These are phyloP conservation scores for Cheirogaleus major DNA, from an alignment of 2,797 vertebrate species.

Conservation along the genomic window DNA sequence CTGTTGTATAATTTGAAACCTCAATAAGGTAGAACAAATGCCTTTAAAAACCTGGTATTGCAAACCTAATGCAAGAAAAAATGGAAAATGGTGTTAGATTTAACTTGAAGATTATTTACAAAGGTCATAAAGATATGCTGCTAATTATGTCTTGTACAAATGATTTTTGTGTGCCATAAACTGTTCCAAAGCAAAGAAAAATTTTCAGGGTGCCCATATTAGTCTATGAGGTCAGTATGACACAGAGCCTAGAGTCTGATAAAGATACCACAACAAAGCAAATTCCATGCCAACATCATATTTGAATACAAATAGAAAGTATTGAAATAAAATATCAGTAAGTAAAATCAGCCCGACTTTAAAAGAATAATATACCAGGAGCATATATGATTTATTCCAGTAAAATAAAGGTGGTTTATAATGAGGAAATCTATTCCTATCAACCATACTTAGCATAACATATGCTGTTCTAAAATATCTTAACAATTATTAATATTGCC, in stretches of 20 bases:
- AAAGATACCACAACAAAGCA: not conserved
- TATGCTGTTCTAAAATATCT: slow-evolving; percentile 46
- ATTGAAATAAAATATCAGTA: slow-evolving; percentile 33
- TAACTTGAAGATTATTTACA: slow-evolving; percentile 28
- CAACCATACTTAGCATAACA: not conserved
- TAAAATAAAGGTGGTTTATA: slow-evolving; percentile 40
- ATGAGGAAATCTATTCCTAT: not conserved
- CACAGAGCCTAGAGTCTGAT: slow-evolving; percentile 31
- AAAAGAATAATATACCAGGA: slow-evolving; percentile 12
- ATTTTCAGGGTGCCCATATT: not conserved
- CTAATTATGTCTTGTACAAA: not conserved
- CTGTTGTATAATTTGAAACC: not conserved
- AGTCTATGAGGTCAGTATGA: not conserved
- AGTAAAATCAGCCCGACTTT: slow-evolving; percentile 32
- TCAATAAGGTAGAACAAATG: not conserved
- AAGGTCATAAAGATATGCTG: not conserved
- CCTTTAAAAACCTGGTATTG: not conserved
- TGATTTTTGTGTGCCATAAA: not conserved
- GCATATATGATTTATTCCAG: slow-evolving; percentile 14
- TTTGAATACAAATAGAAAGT: slow-evolving; percentile 28
- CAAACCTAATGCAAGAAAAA: not conserved
- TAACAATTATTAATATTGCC: slow-evolving; percentile 38
- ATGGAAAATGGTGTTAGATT: not conserved
- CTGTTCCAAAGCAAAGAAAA: slow-evolving; percentile 8
- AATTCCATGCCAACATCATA: not conserved